phyloP scores from a whole-genome alignment of 2,113 vertebrate species.

The Pleuronectes platessa region DNA sequence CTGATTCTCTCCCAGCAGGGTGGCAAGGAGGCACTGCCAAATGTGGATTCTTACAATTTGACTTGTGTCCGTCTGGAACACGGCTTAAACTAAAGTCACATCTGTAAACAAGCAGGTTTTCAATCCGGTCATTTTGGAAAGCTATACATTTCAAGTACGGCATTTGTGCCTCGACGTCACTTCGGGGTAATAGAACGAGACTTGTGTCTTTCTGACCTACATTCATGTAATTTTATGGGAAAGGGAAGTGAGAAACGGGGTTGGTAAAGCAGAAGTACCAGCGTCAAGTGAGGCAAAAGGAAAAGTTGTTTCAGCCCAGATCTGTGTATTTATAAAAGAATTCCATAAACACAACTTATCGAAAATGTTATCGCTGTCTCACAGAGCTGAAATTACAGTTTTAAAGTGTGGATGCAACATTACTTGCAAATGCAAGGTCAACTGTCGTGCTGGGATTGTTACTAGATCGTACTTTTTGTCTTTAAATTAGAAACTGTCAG shows the following conservation, averaged over 20 bases:
- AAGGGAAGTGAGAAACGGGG: constrained; percentile 59
- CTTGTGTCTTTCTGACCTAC: constrained; percentile 18
- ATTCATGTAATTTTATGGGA: constrained; percentile 23
- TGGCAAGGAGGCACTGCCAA: neutral
- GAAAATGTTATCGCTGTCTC: neutral
- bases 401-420: neutral
- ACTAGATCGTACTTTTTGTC: neutral
- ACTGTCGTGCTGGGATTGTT: neutral
- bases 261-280: constrained; percentile 57
- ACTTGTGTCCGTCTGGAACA: constrained; percentile 3
- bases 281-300: constrained; percentile 27
- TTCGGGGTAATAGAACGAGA: neutral
- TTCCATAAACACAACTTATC: neutral
- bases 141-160: neutral
- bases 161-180: neutral
- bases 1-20: neutral
- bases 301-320: constrained; percentile 24
- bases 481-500: too few relatives aligned
- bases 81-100: neutral
- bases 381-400: constrained; percentile 12
- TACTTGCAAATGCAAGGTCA: constrained; percentile 5
- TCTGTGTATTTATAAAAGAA: neutral
- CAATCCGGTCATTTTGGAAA: neutral
- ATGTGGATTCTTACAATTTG: constrained; percentile 2
- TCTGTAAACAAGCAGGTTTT: neutral